Base-by-base conservation (phyloP, 2,113 vertebrate genomes). In the Chaetodon trifascialis region DNA sequence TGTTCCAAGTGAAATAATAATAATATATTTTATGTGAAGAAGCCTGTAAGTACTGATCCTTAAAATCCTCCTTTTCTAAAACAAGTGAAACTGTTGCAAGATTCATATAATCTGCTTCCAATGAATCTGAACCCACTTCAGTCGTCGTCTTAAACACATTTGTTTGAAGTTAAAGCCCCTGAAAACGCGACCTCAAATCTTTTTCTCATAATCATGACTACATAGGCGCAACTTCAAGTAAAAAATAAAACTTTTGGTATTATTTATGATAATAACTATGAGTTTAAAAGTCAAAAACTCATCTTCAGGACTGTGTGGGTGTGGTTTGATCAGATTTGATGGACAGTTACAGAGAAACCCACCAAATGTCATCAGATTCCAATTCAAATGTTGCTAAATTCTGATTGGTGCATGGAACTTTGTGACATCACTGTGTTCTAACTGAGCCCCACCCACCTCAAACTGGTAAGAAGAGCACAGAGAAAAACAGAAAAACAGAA, bases 21-120 rank as follows among this genome's bases (percentile, higher is more conserved):
- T 80, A 76, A 67, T 54, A 77, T 82, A 70, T 86, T 69, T 70
- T 46, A 82, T 71, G 49, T 73, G 44, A 67, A 82, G 47, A 86
- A 73, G 47, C 66, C 38, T 80, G 4, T 42, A 2, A 80, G 38
- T 78, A 66, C 30, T 52, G 49, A 88, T 49, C 38, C 54, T 64
- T 75, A 30, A 76, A 80, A 88, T 63, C 60, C 38, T 54, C 10
- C 46, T 80, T 86, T 85, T 40, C 21, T 72, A 12, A 42, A 84
- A 82, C 73, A 82, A 77, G 56, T 38, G 52, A 77, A 86, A 80
- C 63, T 83, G 23, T 64, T 83, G 51, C 38, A 73, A 66, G 66
- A 75, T 75, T 78, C 19, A 81, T 51, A 68, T 40, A 78, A 82
- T 79, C 38, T 51, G 23, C 25, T 79, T 75, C 47, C 34, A 82